Conservation (phyloP, 2,888 invertebrate species). For the Notocelia uddmanniana region DNA sequence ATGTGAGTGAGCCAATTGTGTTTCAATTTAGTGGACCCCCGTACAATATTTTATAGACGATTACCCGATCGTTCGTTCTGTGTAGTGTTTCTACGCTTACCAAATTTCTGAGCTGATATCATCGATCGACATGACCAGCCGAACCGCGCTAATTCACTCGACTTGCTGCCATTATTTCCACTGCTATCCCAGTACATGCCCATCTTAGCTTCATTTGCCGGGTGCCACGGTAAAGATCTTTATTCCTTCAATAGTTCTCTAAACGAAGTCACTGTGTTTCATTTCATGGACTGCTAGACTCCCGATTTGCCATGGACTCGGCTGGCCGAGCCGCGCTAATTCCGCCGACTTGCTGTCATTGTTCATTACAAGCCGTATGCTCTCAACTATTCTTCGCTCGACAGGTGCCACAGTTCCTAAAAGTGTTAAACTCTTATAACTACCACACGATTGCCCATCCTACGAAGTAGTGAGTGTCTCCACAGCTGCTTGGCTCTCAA, state of each 20-base stretch:
- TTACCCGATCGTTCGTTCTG: neutral
- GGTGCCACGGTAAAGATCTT: too few species aligned
- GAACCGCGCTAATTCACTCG: constrained; percentile 2
- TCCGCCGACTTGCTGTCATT: neutral
- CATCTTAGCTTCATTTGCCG: too few species aligned
- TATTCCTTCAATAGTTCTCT: too few species aligned
- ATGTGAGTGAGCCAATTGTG: too few species aligned
- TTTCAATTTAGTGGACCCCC: too few species aligned
- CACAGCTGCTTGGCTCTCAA: constrained; percentile 3
- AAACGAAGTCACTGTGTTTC: too few species aligned
- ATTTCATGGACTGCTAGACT: too few species aligned
- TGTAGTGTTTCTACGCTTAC: neutral
- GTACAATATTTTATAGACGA: neutral
- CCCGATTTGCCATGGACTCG: too few species aligned
- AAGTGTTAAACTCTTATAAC: neutral
- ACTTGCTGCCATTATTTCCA: neutral
- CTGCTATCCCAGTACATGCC: constrained; percentile 3
- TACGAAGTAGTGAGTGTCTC: neutral
- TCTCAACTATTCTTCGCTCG: neutral
- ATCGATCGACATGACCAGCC: constrained; percentile 1
- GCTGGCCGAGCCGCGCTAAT: neutral
- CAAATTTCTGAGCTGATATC: constrained; percentile 27
- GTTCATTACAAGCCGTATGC: neutral
- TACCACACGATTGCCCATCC: neutral
- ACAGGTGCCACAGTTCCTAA: neutral